Conservation (phyloP, 2,888 invertebrate genomes). For the Apotomis betuletana region DNA sequence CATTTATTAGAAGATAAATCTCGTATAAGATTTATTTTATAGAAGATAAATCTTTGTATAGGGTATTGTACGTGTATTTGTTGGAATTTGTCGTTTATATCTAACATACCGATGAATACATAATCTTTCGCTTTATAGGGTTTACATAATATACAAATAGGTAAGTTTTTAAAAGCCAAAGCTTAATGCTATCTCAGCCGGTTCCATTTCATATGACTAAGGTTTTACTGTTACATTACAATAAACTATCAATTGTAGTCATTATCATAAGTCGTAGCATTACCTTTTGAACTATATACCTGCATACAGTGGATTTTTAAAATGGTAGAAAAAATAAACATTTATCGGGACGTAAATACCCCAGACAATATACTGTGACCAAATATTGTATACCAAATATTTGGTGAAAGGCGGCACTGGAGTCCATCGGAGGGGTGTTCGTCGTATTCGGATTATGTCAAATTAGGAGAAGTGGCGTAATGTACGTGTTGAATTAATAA, state of each 20-base stretch:
- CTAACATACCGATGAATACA: slow-evolving; percentile 37
- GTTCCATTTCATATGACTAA: slow-evolving; percentile 52
- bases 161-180: slow-evolving; percentile 66
- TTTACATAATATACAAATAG: slow-evolving; percentile 52
- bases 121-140: slow-evolving; percentile 54
- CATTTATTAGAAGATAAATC: slow-evolving; percentile 29
- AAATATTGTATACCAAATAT: slow-evolving; percentile 75
- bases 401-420: slow-evolving; percentile 70
- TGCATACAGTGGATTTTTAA: slow-evolving; percentile 51
- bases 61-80: slow-evolving; percentile 30
- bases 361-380: slow-evolving; percentile 79
- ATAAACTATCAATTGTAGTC: slow-evolving; percentile 53
- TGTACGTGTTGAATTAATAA: slow-evolving; percentile 76
- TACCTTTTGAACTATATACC: slow-evolving; percentile 50
- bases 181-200: slow-evolving; percentile 61
- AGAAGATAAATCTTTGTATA: slow-evolving; percentile 33
- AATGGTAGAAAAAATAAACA: slow-evolving; percentile 49
- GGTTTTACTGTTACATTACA: slow-evolving; percentile 56
- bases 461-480: slow-evolving; percentile 68
- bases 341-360: slow-evolving; percentile 59
- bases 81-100: slow-evolving; percentile 30
- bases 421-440: slow-evolving; percentile 64
- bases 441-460: slow-evolving; percentile 69
- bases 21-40: slow-evolving; percentile 9
- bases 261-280: slow-evolving; percentile 53